These are phyloP conservation scores for Ochotona princeps DNA, from an alignment of 2,113 vertebrate genomes.

Conservation along the genomic window DNA sequence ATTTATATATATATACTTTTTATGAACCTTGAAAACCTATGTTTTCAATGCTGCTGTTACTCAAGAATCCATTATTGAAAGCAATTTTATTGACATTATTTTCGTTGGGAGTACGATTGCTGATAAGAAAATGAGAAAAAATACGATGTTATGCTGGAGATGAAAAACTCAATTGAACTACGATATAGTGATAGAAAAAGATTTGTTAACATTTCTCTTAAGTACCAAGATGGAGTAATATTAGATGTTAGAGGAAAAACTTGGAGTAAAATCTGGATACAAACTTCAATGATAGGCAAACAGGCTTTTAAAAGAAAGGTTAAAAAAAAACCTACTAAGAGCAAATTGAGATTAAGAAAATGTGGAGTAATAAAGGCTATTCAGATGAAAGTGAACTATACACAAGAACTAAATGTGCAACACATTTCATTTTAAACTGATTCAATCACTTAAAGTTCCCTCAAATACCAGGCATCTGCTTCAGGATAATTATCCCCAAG, in stretches of 20 bases:
- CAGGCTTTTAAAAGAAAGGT: not conserved
- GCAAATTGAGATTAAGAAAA: not conserved
- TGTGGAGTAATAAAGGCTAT: not conserved
- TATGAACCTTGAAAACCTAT: not conserved
- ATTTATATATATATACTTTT: not conserved
- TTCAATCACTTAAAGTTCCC: not conserved
- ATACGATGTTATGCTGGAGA: not conserved
- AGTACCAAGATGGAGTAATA: not conserved
- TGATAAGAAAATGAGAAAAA: not conserved
- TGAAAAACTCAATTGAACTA: not conserved
- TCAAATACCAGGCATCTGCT: not conserved
- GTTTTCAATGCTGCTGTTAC: not conserved
- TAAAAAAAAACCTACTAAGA: not conserved
- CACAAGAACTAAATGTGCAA: not conserved
- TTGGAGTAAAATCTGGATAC: not conserved
- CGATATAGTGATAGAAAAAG: not conserved
- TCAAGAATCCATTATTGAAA: not conserved
- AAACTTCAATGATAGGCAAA: not conserved
- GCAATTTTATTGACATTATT: not conserved
- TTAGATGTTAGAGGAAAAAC: not conserved
- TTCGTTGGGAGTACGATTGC: not conserved
- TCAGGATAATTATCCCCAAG: not conserved
- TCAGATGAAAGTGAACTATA: not conserved
- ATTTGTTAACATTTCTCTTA: not conserved
- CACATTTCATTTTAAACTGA: slow-evolving; percentile 11